These are phyloP conservation scores for Drosophila repletoides DNA, from an alignment of 1,140 invertebrate species.

Conservation along the genomic window DNA sequence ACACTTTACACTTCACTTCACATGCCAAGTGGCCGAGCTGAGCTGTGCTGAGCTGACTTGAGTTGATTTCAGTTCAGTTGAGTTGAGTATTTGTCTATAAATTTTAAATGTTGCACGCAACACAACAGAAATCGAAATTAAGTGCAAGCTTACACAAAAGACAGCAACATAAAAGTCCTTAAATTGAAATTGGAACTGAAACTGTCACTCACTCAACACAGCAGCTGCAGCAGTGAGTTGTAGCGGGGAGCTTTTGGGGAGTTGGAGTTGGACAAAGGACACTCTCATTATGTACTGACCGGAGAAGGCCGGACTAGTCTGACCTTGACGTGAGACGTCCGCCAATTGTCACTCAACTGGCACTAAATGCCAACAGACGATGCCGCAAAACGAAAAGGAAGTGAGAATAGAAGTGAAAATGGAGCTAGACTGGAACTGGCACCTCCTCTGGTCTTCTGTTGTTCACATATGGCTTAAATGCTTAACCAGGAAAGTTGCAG, in stretches of 20 bases:
- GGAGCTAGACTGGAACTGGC: no score
- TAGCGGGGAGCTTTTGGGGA: no score
- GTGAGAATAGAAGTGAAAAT: no score
- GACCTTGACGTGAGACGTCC: conserved; percentile 31
- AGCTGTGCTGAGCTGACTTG: background rate
- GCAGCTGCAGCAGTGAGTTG: background rate
- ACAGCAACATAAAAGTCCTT: conserved; percentile 1
- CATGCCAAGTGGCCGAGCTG: conserved; percentile 43
- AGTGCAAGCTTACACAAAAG: conserved; percentile 33
- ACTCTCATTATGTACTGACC: conserved; percentile 16
- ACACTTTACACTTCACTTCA: conserved; percentile 50
- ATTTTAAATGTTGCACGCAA: conserved; percentile 58
- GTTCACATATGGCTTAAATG: no score
- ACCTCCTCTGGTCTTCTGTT: no score
- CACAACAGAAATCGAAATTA: conserved; percentile 47
- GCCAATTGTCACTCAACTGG: conserved; percentile 40
- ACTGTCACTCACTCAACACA: conserved; percentile 14
- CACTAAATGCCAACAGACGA: conserved; percentile 39
- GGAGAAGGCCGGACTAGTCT: background rate
- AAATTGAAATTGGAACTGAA: conserved; percentile 1
- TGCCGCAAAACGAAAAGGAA: no score
- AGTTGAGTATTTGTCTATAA: conserved; percentile 42
- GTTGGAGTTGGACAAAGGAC: no score
- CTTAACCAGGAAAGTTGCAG: no score
- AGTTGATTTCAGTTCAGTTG: background rate